Evolutionary conservation across 2,797 vertebrate genomes (phyloP).

Genomic region (Bradypus variegatus): DNA sequence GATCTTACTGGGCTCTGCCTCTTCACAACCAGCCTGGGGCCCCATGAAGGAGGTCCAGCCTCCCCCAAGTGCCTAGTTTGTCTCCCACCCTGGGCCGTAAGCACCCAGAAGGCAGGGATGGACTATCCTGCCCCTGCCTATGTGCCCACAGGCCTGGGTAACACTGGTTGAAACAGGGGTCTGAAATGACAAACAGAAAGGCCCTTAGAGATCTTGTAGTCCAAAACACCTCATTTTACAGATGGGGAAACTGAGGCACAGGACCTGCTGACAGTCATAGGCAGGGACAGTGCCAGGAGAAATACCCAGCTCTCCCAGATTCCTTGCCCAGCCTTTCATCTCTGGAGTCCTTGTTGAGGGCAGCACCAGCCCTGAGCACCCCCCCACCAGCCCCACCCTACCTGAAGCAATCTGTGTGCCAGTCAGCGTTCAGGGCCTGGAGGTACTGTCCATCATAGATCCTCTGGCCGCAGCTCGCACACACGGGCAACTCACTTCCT

Average conservation of each 20-base stretch:
- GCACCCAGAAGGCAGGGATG: background rate
- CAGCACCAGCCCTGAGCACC: background rate
- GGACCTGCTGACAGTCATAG: background rate
- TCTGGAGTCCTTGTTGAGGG: background rate
- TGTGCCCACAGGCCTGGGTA: background rate
- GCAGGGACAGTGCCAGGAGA: background rate
- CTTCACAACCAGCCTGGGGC: background rate
- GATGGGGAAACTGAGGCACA: background rate
- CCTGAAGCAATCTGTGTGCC: slow-evolving; percentile 96
- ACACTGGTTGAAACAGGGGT: background rate
- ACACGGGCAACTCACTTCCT: slow-evolving; percentile 88
- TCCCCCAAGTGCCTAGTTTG: background rate
- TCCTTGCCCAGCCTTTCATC: background rate
- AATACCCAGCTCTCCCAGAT: background rate
- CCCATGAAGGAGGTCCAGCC: background rate
- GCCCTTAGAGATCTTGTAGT: background rate
- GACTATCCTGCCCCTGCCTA: background rate
- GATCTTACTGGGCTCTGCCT: background rate
- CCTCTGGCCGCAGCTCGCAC: slow-evolving; percentile 88
- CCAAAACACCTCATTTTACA: background rate
- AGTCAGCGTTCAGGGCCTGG: slow-evolving; percentile 90
- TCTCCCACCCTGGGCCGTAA: background rate
- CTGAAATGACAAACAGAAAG: background rate
- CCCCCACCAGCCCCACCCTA: slow-evolving; percentile 56
- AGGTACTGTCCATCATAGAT: slow-evolving; percentile 98